phyloP scores from a whole-genome alignment of 2,113 vertebrate species.

The Neogobius melanostomus region DNA sequence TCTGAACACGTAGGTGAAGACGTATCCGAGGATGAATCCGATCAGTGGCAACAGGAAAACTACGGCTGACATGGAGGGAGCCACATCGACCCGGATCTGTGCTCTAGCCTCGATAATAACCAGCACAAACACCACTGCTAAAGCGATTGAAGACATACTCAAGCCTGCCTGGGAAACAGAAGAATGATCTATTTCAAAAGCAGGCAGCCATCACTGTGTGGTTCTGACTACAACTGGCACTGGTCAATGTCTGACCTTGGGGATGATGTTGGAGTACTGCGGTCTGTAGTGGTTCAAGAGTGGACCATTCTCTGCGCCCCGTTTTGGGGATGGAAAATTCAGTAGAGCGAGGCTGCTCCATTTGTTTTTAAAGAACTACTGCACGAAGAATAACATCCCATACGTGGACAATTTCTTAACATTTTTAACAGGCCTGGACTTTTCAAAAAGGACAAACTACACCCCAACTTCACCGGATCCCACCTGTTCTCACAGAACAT shows the following conservation, averaged over 20 bases:
- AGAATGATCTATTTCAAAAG: no score
- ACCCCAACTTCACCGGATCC: no score
- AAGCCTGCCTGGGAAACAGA: background rate
- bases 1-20: constrained; percentile 74
- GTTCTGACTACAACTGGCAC: background rate
- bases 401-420: no score
- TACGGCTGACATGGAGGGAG: constrained; percentile 70
- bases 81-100: constrained; percentile 52
- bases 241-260: constrained; percentile 72
- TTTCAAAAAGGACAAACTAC: no score
- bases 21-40: constrained; percentile 80
- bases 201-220: no score
- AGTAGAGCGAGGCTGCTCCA: no score
- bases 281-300: constrained; percentile 79
- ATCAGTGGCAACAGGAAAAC: constrained; percentile 80
- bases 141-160: background rate
- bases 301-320: no score
- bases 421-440: no score
- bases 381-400: no score
- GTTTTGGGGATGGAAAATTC: no score
- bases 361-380: no score
- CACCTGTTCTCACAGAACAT: no score
- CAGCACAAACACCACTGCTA: constrained; percentile 5
- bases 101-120: constrained; percentile 41
- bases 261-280: constrained; percentile 67